A percentile compares a stretch with the other conserved stretches of the same genome.
Conservation (phyloP, 92 coral and sea anemone species). For the Palythoa grandiflora region DNA sequence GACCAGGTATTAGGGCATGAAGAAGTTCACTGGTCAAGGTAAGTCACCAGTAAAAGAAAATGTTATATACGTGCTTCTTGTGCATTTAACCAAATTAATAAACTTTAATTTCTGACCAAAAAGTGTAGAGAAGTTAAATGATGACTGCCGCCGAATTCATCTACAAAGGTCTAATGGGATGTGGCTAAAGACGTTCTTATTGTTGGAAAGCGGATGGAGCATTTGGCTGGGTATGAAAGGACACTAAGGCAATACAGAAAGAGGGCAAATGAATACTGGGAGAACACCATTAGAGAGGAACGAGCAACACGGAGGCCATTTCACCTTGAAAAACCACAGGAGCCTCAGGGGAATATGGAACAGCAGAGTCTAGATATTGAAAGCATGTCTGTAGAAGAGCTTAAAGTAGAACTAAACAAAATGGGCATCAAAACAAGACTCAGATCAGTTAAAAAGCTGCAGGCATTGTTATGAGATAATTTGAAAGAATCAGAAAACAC, state of each 20-base stretch:
- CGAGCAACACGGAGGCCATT: conserved; percentile 29
- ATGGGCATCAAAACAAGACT: conserved; percentile 2
- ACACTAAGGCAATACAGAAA: conserved; percentile 23
- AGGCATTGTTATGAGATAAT: conserved; percentile 50
- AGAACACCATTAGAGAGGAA: conserved; percentile 15
- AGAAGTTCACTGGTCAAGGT: conserved; percentile 66
- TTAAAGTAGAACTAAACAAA: background rate
- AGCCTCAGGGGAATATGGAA: background rate
- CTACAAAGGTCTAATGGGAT: conserved; percentile 69
- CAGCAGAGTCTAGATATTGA: background rate
- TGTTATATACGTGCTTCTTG: conserved; percentile 11
- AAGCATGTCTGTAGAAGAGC: conserved; percentile 12
- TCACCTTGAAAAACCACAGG: conserved; percentile 15
- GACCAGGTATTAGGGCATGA: conserved; percentile 52
- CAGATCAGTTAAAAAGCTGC: conserved; percentile 22
- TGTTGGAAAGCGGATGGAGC: conserved; percentile 54
- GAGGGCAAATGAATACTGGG: conserved; percentile 35
- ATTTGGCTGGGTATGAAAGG: conserved; percentile 40
- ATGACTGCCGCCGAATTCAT: conserved; percentile 63
- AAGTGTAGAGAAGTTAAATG: conserved; percentile 69
- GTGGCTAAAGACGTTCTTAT: conserved; percentile 44
- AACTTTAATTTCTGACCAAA: conserved; percentile 13
- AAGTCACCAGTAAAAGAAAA: background rate
- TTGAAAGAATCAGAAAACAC: conserved; percentile 30
- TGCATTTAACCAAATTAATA: background rate